Evolutionary conservation across 2,797 vertebrate species (phyloP).

Genomic region (Pteronotus mesoamericanus): DNA sequence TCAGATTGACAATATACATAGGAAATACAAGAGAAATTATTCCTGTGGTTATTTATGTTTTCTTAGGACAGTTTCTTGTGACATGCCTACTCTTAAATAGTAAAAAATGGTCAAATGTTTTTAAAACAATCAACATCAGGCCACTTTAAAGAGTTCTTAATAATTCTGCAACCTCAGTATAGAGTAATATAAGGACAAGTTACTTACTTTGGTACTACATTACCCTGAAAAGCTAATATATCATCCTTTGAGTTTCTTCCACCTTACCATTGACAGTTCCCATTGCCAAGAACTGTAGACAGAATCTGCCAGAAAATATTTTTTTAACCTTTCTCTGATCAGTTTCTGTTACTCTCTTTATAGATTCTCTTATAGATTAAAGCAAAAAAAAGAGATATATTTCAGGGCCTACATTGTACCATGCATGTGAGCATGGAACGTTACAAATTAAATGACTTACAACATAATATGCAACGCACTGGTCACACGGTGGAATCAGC

Average conservation of each 20-base stretch:
- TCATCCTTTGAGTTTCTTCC: background rate
- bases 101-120: background rate
- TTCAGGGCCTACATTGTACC: background rate
- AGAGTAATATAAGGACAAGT: background rate
- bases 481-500: background rate
- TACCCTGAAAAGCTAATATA: background rate
- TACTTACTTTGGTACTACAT: background rate
- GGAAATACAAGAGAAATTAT: background rate
- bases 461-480: background rate
- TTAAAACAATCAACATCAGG: background rate
- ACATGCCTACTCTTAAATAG: background rate
- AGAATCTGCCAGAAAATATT: background rate
- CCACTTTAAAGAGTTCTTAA: background rate
- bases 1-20: background rate
- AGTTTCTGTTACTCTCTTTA: background rate
- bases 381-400: background rate
- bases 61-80: background rate
- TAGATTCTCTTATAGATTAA: background rate
- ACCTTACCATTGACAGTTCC: background rate
- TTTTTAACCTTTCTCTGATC: background rate
- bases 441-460: background rate
- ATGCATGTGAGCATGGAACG: background rate
- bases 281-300: background rate
- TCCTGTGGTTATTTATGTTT: background rate
- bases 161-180: background rate